Percentiles rank a stretch among this genome's conserved stretches.
Evolutionary conservation across 2,888 invertebrate species (phyloP).

Genomic region (Nudaria mundana): DNA sequence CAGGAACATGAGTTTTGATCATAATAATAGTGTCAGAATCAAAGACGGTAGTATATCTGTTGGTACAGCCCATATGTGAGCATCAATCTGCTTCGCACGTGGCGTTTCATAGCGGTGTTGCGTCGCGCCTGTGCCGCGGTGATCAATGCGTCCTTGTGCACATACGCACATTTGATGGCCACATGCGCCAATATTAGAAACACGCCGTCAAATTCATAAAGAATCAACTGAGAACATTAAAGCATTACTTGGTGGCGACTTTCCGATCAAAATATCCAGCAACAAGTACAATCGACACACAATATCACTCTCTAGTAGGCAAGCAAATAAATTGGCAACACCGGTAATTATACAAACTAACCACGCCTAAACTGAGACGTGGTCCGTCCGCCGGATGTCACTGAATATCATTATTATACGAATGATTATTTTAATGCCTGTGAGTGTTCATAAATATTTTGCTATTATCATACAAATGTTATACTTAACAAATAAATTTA

Average conservation of each 20-base stretch:
- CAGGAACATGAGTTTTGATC: no score
- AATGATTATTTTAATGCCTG: constrained; percentile 59
- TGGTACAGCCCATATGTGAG: constrained; percentile 40
- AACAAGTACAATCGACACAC: no score
- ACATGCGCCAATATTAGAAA: constrained; percentile 49
- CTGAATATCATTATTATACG: constrained; percentile 42
- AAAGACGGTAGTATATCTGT: constrained; percentile 32
- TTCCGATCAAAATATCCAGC: constrained; percentile 3
- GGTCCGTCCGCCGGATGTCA: constrained; percentile 66
- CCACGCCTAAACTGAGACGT: constrained; percentile 45
- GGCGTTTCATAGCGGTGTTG: constrained; percentile 44
- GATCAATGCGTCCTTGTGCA: constrained; percentile 66
- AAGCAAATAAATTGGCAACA: constrained; percentile 22
- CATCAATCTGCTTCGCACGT: constrained; percentile 65
- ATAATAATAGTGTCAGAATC: constrained; percentile 24
- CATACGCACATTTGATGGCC: constrained; percentile 57
- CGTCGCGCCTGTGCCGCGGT: constrained; percentile 34
- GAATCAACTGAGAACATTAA: constrained; percentile 4
- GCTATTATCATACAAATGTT: constrained; percentile 54
- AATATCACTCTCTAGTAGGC: no score
- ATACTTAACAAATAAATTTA: constrained; percentile 22
- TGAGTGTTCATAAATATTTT: constrained; percentile 33
- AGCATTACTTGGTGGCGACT: no score
- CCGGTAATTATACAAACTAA: constrained; percentile 58
- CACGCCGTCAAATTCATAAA: constrained; percentile 12